Evolutionary conservation across 2,797 vertebrate species (phyloP), one percentile per base, ranked within the genome.

Genomic region (Ammospiza maritima): DNA sequence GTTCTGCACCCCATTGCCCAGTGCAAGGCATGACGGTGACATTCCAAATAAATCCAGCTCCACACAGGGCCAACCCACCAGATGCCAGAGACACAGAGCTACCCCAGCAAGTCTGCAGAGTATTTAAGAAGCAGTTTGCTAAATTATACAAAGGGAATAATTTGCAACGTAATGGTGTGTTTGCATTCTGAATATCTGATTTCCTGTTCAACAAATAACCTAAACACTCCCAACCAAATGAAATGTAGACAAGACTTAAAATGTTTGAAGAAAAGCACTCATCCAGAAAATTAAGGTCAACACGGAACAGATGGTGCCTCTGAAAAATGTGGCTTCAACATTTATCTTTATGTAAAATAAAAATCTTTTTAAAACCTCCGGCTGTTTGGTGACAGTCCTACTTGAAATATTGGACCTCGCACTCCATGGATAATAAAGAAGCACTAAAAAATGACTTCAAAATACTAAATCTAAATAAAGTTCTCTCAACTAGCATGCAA

Each of bases 281-380:
- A 97, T 96, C 93, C 94, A 95, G 94, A 97, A 98, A 98, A 98
- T 96, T 96, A 97, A 97, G 94, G 96, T 97, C 97, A 98, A 94
- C 94, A 86, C 0, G 47, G 96, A 97, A 91, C 96, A 98, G 96
- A 98, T 96, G 96, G 95, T 93, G 85, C 93, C 81, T 97, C 80
- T 88, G 94, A 95, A 96, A 96, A 84, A 96, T 72, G 77, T 85
- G 65, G 90, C 89, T 95, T 95, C 93, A 94, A 87, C 91, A 92
- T 95, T 97, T 94, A 97, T 96, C 95, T 95, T 92, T 94, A 96
- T 89, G 92, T 87, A 95, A 97, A 96, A 94, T 91, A 84, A 93
- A 95, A 96, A 81, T 92, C 65, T 94, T 90, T 83, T 86, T 16
- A 94, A 92, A 96, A 96, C 95, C 83, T 92, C 95, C 85, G 66